A percentile compares a stretch with the other conserved stretches of the same genome.
phyloP scores from a whole-genome alignment of 2,113 vertebrate genomes.

The Laticauda colubrina region DNA sequence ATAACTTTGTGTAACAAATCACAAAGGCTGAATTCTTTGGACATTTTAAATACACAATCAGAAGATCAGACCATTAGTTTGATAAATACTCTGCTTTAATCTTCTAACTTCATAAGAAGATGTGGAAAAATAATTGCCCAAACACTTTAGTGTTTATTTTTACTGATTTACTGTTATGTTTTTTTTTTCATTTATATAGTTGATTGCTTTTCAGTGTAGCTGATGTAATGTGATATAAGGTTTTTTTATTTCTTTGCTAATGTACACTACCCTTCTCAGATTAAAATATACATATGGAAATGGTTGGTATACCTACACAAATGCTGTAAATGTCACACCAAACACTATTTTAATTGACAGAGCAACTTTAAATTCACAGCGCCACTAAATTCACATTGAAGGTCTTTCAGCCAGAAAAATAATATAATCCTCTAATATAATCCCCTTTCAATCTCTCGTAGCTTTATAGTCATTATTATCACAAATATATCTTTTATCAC shows the following conservation, averaged over 20 bases:
- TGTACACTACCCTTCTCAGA: not conserved
- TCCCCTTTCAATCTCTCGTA: not conserved
- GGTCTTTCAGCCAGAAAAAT: not conserved
- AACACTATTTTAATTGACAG: not conserved
- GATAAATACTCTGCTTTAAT: not conserved
- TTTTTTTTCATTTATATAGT: slow-evolving; percentile 13
- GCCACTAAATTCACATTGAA: not conserved
- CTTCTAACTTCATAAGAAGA: not conserved
- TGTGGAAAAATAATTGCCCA: not conserved
- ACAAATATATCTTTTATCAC: not conserved
- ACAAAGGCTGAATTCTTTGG: not conserved
- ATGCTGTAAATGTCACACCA: not conserved
- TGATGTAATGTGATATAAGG: slow-evolving; percentile 1
- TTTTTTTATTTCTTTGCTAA: not conserved
- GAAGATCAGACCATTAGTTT: not conserved
- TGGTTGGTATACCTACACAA: not conserved
- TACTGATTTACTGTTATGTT: slow-evolving; percentile 11
- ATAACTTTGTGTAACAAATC: not conserved
- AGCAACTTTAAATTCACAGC: not conserved
- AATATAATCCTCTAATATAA: not conserved
- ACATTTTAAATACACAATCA: not conserved
- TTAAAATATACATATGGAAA: not conserved
- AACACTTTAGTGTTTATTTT: slow-evolving; percentile 8
- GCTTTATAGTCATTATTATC: not conserved
- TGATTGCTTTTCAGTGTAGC: slow-evolving; percentile 1